Evolutionary conservation across 2,113 vertebrate species (phyloP).

Genomic region (Nyctibius bracteatus): DNA sequence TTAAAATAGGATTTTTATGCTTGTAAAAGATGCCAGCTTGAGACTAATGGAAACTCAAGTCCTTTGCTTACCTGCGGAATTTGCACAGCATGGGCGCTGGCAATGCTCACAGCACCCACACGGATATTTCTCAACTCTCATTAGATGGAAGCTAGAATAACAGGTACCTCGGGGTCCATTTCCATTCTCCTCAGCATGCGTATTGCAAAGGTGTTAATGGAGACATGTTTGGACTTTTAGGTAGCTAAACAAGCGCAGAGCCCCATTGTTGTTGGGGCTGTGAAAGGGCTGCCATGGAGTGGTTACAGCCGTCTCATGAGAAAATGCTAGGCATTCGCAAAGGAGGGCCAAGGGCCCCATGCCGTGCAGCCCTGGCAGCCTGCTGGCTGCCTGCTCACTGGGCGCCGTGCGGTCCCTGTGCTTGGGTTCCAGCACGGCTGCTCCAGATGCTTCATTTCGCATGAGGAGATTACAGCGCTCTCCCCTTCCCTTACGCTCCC

Average conservation of each 20-base stretch:
- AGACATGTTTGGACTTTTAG: too few relatives aligned
- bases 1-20: not conserved
- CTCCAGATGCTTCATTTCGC: not conserved
- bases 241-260: too few relatives aligned
- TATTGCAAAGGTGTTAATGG: not conserved
- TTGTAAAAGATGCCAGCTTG: not conserved
- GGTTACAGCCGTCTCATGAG: not conserved
- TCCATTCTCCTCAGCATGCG: not conserved
- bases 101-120: not conserved
- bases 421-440: not conserved
- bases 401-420: accelerated
- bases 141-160: not conserved
- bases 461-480: accelerated
- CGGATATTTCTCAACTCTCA: not conserved
- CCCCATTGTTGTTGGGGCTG: too few relatives aligned
- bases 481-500: not conserved
- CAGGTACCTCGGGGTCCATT: not conserved
- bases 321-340: accelerated
- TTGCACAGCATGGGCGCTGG: not conserved
- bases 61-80: not conserved
- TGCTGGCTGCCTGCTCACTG: not conserved
- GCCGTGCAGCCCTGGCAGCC: not conserved
- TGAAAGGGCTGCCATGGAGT: too few relatives aligned
- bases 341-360: accelerated
- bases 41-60: not conserved